These are phyloP conservation scores for Tenthredo mesomela DNA, from an alignment of 2,888 invertebrate genomes.

Conservation along the genomic window DNA sequence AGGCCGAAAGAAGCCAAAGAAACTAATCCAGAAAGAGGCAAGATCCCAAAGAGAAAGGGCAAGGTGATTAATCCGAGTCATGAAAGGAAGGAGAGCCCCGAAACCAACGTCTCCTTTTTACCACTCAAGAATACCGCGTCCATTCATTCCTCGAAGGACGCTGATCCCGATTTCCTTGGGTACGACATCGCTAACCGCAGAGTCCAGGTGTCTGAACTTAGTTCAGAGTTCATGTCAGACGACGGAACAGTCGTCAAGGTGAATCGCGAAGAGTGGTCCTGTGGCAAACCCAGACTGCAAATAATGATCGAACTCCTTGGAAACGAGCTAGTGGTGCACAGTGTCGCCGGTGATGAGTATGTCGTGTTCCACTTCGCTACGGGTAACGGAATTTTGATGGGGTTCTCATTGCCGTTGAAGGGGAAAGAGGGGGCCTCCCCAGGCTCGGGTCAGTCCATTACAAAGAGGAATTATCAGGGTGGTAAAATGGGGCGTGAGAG, in stretches of 20 bases:
- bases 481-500: slow-evolving; percentile 3
- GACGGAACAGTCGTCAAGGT: slow-evolving; percentile 67
- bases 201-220: slow-evolving; percentile 65
- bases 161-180: slow-evolving; percentile 65
- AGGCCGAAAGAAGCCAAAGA: slow-evolving; percentile 6
- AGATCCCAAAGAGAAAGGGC: background rate
- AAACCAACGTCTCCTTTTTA: slow-evolving; percentile 58
- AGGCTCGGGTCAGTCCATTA: slow-evolving; percentile 1
- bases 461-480: slow-evolving; percentile 22
- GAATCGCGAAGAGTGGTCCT: slow-evolving; percentile 67
- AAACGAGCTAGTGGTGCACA: slow-evolving; percentile 63
- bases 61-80: slow-evolving; percentile 17
- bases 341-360: slow-evolving; percentile 45
- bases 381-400: slow-evolving; percentile 64
- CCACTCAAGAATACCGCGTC: slow-evolving; percentile 54
- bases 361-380: slow-evolving; percentile 69
- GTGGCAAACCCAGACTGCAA: slow-evolving; percentile 59
- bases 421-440: background rate
- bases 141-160: slow-evolving; percentile 49
- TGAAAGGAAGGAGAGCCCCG: slow-evolving; percentile 28
- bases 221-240: slow-evolving; percentile 63
- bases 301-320: slow-evolving; percentile 61
- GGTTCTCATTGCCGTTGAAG: slow-evolving; percentile 59
- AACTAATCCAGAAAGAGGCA: background rate
- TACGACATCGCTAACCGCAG: slow-evolving; percentile 70